Percentiles rank a stretch among this genome's conserved stretches.
Conservation (phyloP, 2,797 vertebrate genomes). For the Siniperca scherzeri region DNA sequence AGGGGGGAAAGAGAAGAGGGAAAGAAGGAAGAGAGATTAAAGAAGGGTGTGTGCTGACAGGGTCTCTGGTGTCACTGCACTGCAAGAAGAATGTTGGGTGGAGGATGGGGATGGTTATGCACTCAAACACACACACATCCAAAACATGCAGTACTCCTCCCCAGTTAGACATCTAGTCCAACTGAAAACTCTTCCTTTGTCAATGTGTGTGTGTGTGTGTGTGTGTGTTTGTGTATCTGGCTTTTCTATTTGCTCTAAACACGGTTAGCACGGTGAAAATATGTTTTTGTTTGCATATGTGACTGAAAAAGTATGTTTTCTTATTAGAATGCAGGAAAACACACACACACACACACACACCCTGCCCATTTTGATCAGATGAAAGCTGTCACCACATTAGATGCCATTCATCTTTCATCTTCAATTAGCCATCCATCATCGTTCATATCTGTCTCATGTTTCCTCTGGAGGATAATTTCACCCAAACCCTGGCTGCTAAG, state of each 20-base stretch:
- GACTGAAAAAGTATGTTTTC: not conserved
- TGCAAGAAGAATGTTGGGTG: constrained; percentile 5
- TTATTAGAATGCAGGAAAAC: constrained; percentile 18
- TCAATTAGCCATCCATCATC: constrained; percentile 75
- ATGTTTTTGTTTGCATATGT: not conserved
- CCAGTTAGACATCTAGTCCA: not conserved
- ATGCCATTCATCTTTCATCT: constrained; percentile 70
- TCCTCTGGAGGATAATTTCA: constrained; percentile 45
- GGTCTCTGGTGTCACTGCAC: constrained; percentile 43
- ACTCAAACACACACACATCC: not conserved
- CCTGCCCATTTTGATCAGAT: constrained; percentile 50
- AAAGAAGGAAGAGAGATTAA: constrained; percentile 32
- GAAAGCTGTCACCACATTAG: constrained; percentile 55
- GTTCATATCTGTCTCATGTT: constrained; percentile 48
- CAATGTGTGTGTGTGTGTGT: no score
- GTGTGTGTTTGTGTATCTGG: not conserved
- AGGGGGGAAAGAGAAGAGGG: not conserved
- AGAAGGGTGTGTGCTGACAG: constrained; percentile 40
- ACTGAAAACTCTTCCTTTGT: not conserved
- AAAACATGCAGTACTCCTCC: constrained; percentile 9
- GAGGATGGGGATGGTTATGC: constrained; percentile 15
- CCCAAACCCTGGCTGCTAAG: not conserved
- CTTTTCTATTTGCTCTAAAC: not conserved
- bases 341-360: constrained; percentile 8
- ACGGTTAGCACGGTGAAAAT: not conserved